Evolutionary conservation across 1,140 invertebrate species (phyloP), one percentile per base, ranked within the genome.

Genomic region (Euwallacea similis): DNA sequence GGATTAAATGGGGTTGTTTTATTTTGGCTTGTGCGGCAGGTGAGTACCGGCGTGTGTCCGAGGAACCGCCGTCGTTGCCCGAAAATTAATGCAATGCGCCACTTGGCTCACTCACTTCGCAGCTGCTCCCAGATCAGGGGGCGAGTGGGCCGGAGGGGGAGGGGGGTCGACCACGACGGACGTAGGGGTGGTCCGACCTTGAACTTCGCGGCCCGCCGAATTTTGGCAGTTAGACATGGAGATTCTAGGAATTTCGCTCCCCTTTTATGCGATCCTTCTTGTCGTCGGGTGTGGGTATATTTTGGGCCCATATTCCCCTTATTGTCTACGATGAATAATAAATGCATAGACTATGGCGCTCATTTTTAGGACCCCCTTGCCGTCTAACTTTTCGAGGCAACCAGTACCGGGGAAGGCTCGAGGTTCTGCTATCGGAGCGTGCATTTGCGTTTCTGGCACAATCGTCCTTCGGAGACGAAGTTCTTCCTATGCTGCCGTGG

Each of bases 101-200:
- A 62, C 64, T 66, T 72, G 70, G 70, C 70, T 61, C 69, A 33
- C 21, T 33, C 21, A 71, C 63, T 65, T 72, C 13, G 62, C 62
- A 71, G 55, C 69, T 71, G 69, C 63, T 58, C 61, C 4, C 7
- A 42, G 13, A 11, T 50, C 46, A 50, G 46, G 46, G 13, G 46
- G 46, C 13, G 46, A 50, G 46, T 10, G 46, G 46, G 42, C 21
- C 21, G 9, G 44, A 21, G 50, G 66, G 50, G 10, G 9, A 13
- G 56, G 62, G 62, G 41, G 62, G 66, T 21, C 44, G 47, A 54
- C 42, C 55, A 55, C 60, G 65, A 67, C 56, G 63, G 58, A 44
- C 66, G 62, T 70, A 69, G 73, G 73, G 73, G 73, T 71, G 73
- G 73, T 68, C 64, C 56, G 69, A 60, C 73, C 73, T 74, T 74